These are phyloP conservation scores for Drosophila tani DNA, from an alignment of 1,140 invertebrate genomes.

Conservation along the genomic window DNA sequence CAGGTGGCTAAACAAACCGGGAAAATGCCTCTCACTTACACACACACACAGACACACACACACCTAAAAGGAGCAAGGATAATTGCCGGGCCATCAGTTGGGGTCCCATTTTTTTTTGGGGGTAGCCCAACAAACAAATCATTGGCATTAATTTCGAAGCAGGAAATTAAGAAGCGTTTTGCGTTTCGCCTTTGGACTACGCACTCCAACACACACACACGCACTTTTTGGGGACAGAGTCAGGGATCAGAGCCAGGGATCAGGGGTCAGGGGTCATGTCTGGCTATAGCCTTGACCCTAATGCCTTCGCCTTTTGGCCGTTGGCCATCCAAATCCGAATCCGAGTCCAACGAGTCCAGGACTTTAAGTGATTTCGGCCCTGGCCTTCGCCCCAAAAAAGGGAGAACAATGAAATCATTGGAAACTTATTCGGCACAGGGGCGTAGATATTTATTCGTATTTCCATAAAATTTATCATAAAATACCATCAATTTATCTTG, in stretches of 20 bases:
- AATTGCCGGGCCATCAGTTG: constrained; percentile 45
- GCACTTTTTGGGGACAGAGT: neutral
- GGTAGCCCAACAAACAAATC: constrained; percentile 41
- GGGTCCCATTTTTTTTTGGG: neutral
- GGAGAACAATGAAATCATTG: constrained; percentile 40
- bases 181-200: constrained; percentile 45
- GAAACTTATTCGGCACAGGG: constrained; percentile 10
- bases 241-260: neutral
- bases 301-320: constrained; percentile 37
- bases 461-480: neutral
- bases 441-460: neutral
- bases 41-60: no score
- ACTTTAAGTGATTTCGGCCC: constrained; percentile 44
- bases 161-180: constrained; percentile 65
- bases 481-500: no score
- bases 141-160: constrained; percentile 61
- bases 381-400: constrained; percentile 12
- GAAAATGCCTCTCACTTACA: constrained; percentile 7
- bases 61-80: constrained; percentile 14
- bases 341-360: constrained; percentile 1
- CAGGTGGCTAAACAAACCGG: constrained; percentile 40
- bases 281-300: constrained; percentile 47
- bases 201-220: constrained; percentile 18
- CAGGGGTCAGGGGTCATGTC: constrained; percentile 9
- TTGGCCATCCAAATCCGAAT: constrained; percentile 25